These are phyloP conservation scores for Hypocryptadius cinnamomeus DNA, from an alignment of 2,113 vertebrate genomes.

Conservation along the genomic window DNA sequence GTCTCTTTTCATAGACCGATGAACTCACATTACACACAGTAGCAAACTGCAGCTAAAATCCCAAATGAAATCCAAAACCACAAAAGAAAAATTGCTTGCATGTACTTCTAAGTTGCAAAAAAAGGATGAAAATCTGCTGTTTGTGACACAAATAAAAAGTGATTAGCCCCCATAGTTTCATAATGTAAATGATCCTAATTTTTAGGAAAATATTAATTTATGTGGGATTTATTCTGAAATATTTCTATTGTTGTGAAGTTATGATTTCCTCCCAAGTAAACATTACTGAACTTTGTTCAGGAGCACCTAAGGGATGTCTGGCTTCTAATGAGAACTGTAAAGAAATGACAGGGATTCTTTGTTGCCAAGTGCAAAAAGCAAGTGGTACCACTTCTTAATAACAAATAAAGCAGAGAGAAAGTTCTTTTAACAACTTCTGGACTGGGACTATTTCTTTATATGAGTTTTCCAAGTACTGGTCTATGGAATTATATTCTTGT, in stretches of 20 bases:
- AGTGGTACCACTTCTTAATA: not conserved
- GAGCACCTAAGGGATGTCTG: not conserved
- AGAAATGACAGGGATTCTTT: not conserved
- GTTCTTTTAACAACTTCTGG: fast-evolving
- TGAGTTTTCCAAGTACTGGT: not conserved
- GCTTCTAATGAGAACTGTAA: not conserved
- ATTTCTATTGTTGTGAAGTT: not conserved
- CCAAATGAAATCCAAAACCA: not conserved
- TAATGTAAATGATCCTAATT: not conserved
- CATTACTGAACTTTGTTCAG: not conserved
- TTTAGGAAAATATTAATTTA: not conserved
- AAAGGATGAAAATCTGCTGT: not conserved
- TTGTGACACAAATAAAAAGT: not conserved
- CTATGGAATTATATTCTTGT: not conserved
- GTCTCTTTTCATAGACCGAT: not conserved
- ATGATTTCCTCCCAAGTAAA: not conserved
- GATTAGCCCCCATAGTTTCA: not conserved
- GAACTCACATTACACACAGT: not conserved
- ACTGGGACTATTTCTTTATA: not conserved
- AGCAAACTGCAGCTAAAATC: not conserved
- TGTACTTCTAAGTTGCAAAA: not conserved
- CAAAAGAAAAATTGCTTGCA: not conserved
- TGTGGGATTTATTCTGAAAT: not conserved
- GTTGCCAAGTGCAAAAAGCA: not conserved
- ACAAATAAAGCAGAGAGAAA: not conserved